These are phyloP conservation scores for Chelidonichthys spinosus DNA, from an alignment of 2,797 vertebrate genomes.

Conservation along the genomic window DNA sequence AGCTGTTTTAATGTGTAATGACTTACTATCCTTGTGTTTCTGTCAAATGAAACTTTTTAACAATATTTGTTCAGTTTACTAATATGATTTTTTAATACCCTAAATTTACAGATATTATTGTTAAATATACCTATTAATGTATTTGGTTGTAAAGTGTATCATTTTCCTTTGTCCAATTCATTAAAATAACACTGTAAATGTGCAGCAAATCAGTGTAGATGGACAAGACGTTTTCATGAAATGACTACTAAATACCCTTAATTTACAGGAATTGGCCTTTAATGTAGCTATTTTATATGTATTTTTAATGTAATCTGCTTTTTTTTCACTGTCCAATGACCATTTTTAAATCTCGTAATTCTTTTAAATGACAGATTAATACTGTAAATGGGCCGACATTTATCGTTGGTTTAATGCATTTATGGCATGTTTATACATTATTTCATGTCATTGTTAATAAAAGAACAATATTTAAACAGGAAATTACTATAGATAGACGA, in stretches of 20 bases:
- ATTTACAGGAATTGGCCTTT: background rate
- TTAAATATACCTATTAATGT: too few species aligned
- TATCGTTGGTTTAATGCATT: background rate
- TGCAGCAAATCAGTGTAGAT: background rate
- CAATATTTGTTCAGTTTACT: too few species aligned
- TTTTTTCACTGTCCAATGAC: background rate
- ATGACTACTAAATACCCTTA: background rate
- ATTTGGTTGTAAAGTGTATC: too few species aligned
- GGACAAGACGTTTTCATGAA: background rate
- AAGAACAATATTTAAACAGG: background rate
- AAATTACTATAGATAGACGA: background rate
- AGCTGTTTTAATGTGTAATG: too few species aligned
- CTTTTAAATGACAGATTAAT: background rate
- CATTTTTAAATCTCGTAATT: background rate
- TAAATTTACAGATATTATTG: too few species aligned
- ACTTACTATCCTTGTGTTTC: too few species aligned
- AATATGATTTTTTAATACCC: too few species aligned
- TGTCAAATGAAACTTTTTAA: too few species aligned
- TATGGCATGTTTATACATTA: background rate
- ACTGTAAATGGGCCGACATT: background rate
- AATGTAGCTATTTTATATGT: background rate
- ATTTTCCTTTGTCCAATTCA: too few species aligned
- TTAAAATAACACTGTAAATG: background rate
- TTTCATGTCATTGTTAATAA: background rate
- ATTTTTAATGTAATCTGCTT: background rate